These are phyloP conservation scores for Accipiter cooperii DNA, from an alignment of 2,113 vertebrate genomes.

Conservation along the genomic window DNA sequence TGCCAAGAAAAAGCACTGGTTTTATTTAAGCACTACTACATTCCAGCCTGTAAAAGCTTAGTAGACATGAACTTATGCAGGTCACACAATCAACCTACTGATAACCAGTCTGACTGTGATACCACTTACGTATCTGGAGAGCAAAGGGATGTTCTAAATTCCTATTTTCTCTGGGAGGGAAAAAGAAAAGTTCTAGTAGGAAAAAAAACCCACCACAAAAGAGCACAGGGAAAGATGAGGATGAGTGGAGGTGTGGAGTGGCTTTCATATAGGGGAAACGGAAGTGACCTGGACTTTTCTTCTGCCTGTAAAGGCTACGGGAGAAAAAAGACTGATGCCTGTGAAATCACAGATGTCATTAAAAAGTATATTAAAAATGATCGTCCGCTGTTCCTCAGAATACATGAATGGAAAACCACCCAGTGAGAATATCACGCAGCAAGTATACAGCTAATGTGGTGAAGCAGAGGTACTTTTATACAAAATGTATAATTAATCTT, in stretches of 20 bases:
- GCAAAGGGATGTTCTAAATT: not conserved
- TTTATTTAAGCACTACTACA: not conserved
- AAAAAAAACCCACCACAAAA: not conserved
- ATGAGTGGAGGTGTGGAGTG: not conserved
- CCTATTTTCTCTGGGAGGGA: not conserved
- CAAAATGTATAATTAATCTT: not conserved
- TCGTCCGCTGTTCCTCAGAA: not conserved
- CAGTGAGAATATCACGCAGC: not conserved
- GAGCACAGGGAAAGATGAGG: not conserved
- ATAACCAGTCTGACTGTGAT: not conserved
- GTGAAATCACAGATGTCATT: not conserved
- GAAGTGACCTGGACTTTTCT: not conserved
- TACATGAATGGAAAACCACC: not conserved
- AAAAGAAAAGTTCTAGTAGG: not conserved
- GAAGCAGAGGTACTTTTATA: not conserved
- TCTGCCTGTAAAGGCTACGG: not conserved
- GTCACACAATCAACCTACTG: not conserved
- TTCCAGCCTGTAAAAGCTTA: not conserved
- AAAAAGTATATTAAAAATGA: too few species aligned
- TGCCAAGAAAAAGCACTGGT: not conserved
- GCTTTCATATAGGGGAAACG: not conserved
- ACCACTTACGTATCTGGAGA: rapidly evolving
- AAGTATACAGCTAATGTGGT: not conserved
- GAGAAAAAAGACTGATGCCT: not conserved
- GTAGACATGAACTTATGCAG: not conserved